phyloP scores from a whole-genome alignment of 2,888 invertebrate genomes.

The Halocaridina rubra region DNA sequence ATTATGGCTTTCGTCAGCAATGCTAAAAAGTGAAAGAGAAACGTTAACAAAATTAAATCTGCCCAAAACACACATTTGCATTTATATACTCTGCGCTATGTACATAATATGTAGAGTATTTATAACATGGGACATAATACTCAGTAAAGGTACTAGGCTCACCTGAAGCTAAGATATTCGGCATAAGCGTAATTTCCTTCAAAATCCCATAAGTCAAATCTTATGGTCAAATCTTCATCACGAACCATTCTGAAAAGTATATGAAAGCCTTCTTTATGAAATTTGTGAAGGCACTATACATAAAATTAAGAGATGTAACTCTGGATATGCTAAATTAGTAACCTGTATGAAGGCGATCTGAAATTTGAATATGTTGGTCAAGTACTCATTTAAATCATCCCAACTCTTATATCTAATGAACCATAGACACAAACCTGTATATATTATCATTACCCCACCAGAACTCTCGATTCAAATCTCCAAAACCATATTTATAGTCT shows the following conservation, averaged over 20 bases:
- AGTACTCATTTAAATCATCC: too few relatives aligned
- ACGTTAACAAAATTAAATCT: too few relatives aligned
- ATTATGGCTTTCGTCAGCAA: conserved; percentile 65
- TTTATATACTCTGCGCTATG: too few relatives aligned
- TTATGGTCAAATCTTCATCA: conserved; percentile 69
- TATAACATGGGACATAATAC: too few relatives aligned
- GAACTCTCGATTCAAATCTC: conserved; percentile 77
- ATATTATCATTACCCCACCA: conserved; percentile 77
- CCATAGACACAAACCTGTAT: conserved; percentile 66
- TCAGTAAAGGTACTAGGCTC: too few relatives aligned
- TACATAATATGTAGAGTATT: too few relatives aligned
- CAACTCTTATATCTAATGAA: too few relatives aligned
- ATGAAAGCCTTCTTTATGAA: background rate
- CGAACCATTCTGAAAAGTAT: conserved; percentile 67
- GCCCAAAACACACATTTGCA: too few relatives aligned
- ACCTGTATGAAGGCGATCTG: too few relatives aligned
- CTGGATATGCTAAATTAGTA: too few relatives aligned
- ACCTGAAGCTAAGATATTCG: conserved; percentile 70
- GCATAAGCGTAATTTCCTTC: conserved; percentile 71
- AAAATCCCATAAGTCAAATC: conserved; percentile 73
- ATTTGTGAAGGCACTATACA: background rate
- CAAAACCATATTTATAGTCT: conserved; percentile 79
- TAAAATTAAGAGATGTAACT: too few relatives aligned
- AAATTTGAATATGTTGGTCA: too few relatives aligned
- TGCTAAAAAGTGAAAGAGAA: conserved; percentile 46